Conservation (phyloP, 2,797 vertebrate species). For the Anguilla pacifica region DNA sequence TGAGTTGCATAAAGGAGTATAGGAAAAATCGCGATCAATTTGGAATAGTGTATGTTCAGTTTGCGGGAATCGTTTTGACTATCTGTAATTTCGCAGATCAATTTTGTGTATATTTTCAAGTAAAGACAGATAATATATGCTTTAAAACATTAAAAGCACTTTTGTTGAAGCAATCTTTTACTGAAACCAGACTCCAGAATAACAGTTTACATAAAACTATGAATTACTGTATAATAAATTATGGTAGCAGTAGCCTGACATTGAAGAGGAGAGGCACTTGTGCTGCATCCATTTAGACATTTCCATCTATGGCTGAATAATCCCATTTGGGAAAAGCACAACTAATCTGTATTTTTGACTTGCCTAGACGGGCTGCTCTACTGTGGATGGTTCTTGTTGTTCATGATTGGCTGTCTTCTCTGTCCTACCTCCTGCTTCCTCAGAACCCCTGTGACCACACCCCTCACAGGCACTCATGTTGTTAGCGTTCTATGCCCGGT, state of each 20-base stretch:
- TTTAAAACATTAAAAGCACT: neutral
- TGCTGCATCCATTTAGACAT: neutral
- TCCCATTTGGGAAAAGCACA: slow-evolving; percentile 1
- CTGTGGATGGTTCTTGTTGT: neutral
- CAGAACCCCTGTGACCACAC: neutral
- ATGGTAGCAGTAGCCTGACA: neutral
- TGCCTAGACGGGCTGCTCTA: neutral
- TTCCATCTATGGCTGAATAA: neutral
- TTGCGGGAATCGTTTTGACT: too few relatives aligned
- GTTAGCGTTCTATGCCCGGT: neutral
- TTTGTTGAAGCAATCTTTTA: neutral
- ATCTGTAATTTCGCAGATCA: too few relatives aligned
- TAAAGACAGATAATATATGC: neutral
- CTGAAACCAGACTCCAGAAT: neutral
- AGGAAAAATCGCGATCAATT: too few relatives aligned
- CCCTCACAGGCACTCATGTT: neutral
- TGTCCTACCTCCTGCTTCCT: neutral
- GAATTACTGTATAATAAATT: neutral
- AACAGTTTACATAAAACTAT: neutral
- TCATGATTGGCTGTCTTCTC: too few relatives aligned
- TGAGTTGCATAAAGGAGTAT: too few relatives aligned
- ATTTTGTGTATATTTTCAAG: too few relatives aligned
- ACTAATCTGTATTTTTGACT: neutral
- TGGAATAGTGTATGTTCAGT: too few relatives aligned
- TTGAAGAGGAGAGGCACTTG: neutral